phyloP scores from a whole-genome alignment of 2,113 vertebrate genomes.

The Sander vitreus region DNA sequence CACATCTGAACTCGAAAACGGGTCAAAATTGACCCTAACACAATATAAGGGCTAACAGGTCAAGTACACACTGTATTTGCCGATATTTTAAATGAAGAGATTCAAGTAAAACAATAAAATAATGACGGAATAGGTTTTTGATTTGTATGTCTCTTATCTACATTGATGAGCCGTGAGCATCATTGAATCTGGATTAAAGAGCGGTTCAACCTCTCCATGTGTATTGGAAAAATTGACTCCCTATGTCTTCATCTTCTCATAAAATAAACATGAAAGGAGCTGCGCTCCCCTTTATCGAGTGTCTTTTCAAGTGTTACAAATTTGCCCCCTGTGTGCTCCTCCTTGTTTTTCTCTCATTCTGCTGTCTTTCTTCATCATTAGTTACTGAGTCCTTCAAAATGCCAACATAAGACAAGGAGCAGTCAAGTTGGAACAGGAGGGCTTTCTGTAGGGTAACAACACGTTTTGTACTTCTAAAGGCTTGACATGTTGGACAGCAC shows the following conservation, averaged over 20 bases:
- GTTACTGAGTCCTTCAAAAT: constrained; percentile 52
- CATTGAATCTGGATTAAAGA: constrained; percentile 71
- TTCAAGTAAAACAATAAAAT: constrained; percentile 40
- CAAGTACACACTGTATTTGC: constrained; percentile 6
- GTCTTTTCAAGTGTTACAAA: constrained; percentile 67
- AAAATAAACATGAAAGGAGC: constrained; percentile 73
- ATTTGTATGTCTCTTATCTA: constrained; percentile 66
- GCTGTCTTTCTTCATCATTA: constrained; percentile 34
- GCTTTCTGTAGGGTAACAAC: constrained; percentile 1
- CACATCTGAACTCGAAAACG: no score
- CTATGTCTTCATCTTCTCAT: constrained; percentile 69
- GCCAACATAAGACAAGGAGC: constrained; percentile 21
- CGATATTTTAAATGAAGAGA: neutral
- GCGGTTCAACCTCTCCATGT: constrained; percentile 56
- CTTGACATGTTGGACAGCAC: constrained; percentile 22
- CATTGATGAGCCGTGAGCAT: constrained; percentile 62
- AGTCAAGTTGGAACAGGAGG: constrained; percentile 14
- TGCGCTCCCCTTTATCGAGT: constrained; percentile 57
- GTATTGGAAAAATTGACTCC: constrained; percentile 60
- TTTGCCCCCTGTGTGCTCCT: constrained; percentile 32
- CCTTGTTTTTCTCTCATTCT: constrained; percentile 42
- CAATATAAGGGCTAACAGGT: neutral
- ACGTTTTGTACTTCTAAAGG: constrained; percentile 15
- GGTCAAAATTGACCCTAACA: no score
- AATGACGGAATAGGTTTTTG: constrained; percentile 1